These are phyloP conservation scores for Drosophila limbata DNA, from an alignment of 2,888 invertebrate species.

Conservation along the genomic window DNA sequence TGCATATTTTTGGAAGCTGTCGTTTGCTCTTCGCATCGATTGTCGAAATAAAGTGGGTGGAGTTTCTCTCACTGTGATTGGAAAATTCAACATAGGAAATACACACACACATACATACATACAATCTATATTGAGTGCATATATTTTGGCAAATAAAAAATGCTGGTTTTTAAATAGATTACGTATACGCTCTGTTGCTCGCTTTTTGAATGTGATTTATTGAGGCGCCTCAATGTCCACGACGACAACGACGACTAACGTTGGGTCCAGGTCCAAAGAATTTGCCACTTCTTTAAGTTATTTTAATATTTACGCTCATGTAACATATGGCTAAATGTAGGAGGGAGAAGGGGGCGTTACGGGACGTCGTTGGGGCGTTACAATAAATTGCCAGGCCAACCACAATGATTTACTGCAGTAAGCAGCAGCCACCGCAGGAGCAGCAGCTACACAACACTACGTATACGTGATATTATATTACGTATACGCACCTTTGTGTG, in stretches of 20 bases:
- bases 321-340: constrained; percentile 67
- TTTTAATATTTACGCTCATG: constrained; percentile 76
- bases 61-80: constrained; percentile 52
- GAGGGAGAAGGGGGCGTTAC: constrained; percentile 17
- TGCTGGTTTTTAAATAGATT: constrained; percentile 73
- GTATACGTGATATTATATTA: constrained; percentile 28
- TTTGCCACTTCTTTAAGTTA: constrained; percentile 75
- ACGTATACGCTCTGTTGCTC: constrained; percentile 62
- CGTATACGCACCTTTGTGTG: constrained; percentile 71
- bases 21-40: constrained; percentile 28
- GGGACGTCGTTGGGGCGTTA: constrained; percentile 27
- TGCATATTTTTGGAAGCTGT: constrained; percentile 68
- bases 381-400: constrained; percentile 74
- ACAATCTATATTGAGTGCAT: constrained; percentile 7
- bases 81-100: constrained; percentile 39
- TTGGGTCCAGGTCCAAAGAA: constrained; percentile 50
- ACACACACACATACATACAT: constrained; percentile 15
- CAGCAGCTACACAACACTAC: constrained; percentile 15
- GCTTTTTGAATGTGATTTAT: constrained; percentile 66
- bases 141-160: constrained; percentile 24
- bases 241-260: constrained; percentile 7
- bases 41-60: constrained; percentile 59
- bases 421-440: constrained; percentile 26
- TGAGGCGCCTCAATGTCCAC: constrained; percentile 69
- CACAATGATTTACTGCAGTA: constrained; percentile 76